Base-by-base conservation (phyloP, 2,113 vertebrate species). In the Promerops cafer region DNA sequence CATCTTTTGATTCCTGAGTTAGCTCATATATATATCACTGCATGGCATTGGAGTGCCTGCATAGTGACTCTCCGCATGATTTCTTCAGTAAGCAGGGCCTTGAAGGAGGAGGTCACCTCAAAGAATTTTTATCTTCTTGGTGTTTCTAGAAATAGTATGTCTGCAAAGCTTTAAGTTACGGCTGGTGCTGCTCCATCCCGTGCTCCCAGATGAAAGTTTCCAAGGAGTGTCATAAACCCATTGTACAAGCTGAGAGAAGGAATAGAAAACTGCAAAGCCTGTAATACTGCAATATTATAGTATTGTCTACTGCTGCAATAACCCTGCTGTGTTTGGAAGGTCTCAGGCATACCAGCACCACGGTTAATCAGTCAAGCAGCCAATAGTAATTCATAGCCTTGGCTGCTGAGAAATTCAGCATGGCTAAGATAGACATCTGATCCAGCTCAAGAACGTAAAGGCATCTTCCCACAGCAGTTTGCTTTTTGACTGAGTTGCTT, bases 321-420 rank as follows among this genome's bases (percentile, higher is more conserved):
- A 83, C 59, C 68, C 87, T 90, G 79, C 85, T 94, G 90, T 96
- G 92, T 88, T 90, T 90, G 88, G 88, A 93, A 76, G 76, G 74
- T 89, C 82, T 85, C 66, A 31, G 71, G 56, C 85, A 68, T 96
- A 91, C 85, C 93, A 87, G 69, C 57, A 83, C 79, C 65, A 65
- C 72, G 88, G 89, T 82, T 84, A 92, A 94, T 89, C 69, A 83
- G 80, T 75, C 65, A 64, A 40, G 80, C 85, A 89, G 61, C 90
- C 85, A 81, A 64, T 37, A 83, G 64, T 81, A 81, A 90, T 83
- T 93, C 79, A 23, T 60, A 72, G 53, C 52, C 40, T 86, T 77
- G 76, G 86, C 88, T 96, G 72, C 88, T 71, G 53, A 92, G 56
- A 72, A 69, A 49, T 92, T 95, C 85, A 71, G 44, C 44, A 11